Evolutionary conservation across 2,797 vertebrate genomes (phyloP), one percentile per base, ranked within the genome.

Genomic region (Molothrus aeneus): DNA sequence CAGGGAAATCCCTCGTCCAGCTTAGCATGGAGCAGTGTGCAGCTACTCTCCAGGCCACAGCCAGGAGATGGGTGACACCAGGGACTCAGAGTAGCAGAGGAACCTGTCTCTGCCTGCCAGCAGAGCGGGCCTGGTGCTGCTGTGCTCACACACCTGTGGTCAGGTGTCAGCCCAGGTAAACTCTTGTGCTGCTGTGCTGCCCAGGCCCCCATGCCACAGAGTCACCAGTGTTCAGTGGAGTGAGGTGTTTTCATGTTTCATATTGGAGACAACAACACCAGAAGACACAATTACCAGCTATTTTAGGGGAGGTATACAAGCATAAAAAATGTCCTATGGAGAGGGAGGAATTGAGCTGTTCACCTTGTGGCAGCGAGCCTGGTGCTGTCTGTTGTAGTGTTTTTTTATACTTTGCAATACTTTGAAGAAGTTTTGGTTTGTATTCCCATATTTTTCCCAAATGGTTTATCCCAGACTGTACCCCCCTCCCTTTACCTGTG

Each of bases 201-300:
- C 59, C 4, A 1, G 29, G 11, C 2, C 32, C 48, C 34, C 53
- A 1, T 1, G 21, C 24, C 65, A 38, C 59, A 69, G 56, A 11
- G 40, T 8, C 42, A 34, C n/a, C 63, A 71, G 77, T 8, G 24
- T 18, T 78, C 0, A 9, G 13, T 21, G 42, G 20, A 61, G 53
- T 13, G 65, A 40, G 34, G 9, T 18, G 16, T 45, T 78, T 60
- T 36, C 14, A 0, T 29, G 8, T 36, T 1, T 77, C 10, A 0
- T 21, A 5, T 2, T 60, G 65, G 71, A 89, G 53, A 31, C 36
- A 48, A 10, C n/a, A 38, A 17, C 54, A 73, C 8, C 34, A 57
- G 54, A 32, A 69, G 20, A 26, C 16, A 15, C 0, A 0, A 32
- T 51, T 80, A 7, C 2, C 69, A 51, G 61, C 65, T 63, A n/a